A percentile compares a stretch with the other conserved stretches of the same genome.
Evolutionary conservation across 2,113 vertebrate species (phyloP).

Genomic region (Poeciliopsis occidentalis): DNA sequence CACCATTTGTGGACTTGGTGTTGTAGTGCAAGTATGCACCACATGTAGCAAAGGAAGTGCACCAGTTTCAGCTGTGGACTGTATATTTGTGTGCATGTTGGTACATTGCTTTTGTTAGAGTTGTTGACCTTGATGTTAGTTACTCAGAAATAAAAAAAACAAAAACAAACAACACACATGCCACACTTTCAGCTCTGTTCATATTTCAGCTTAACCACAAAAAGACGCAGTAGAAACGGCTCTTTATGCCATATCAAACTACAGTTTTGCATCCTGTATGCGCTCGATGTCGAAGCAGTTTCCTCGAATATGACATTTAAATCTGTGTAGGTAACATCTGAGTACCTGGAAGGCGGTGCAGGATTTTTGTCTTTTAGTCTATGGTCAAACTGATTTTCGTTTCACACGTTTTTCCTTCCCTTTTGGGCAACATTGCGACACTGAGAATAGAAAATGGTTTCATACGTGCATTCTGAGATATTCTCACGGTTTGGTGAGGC

Average conservation of each 20-base stretch:
- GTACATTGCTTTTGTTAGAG: constrained; percentile 22
- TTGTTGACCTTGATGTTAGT: constrained; percentile 54
- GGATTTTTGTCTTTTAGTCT: constrained; percentile 6
- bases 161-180: constrained; percentile 13
- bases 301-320: constrained; percentile 70
- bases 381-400: constrained; percentile 33
- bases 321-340: constrained; percentile 17
- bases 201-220: constrained; percentile 50
- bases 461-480: constrained; percentile 30
- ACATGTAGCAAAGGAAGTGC: background rate
- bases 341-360: background rate
- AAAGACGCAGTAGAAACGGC: constrained; percentile 22
- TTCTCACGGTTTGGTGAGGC: constrained; percentile 53
- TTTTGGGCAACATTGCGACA: background rate
- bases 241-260: constrained; percentile 46
- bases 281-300: constrained; percentile 21
- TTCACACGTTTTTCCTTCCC: constrained; percentile 9
- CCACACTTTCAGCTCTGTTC: constrained; percentile 30
- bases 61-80: constrained; percentile 3
- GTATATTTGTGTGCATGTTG: background rate
- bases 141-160: constrained; percentile 31
- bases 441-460: constrained; percentile 30
- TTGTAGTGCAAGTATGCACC: background rate
- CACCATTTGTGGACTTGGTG: constrained; percentile 6
- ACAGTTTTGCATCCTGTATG: constrained; percentile 50